These are phyloP conservation scores for Parauchenoglanis ngamensis DNA, from an alignment of 2,797 vertebrate species.

Conservation along the genomic window DNA sequence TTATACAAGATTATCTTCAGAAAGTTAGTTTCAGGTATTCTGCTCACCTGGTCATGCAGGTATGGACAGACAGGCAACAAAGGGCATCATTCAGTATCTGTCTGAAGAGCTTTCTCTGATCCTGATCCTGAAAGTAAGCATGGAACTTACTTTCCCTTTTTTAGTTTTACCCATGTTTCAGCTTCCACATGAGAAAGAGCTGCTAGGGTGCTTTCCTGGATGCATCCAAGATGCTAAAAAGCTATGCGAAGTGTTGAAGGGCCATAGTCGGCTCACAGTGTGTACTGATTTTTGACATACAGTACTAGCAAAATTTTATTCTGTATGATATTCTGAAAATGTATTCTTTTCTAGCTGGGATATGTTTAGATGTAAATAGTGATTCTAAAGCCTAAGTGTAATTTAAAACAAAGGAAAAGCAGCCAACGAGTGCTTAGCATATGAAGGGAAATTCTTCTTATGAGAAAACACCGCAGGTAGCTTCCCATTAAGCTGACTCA, in stretches of 20 bases:
- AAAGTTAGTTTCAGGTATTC: background rate
- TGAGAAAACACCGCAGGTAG: background rate
- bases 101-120: conserved; percentile 19
- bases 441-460: background rate
- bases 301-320: background rate
- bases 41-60: conserved; percentile 17
- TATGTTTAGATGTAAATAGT: background rate
- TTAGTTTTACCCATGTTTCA: background rate
- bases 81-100: conserved; percentile 47
- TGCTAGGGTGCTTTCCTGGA: conserved; percentile 20
- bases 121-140: conserved; percentile 9
- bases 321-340: too few relatives aligned
- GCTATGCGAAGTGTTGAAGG: too few relatives aligned
- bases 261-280: too few relatives aligned
- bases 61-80: conserved; percentile 31
- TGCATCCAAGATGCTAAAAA: background rate
- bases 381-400: background rate
- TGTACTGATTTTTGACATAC: background rate
- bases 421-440: background rate
- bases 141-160: background rate
- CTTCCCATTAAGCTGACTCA: background rate
- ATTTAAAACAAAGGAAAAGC: background rate
- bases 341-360: background rate
- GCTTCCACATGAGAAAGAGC: background rate
- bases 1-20: background rate